Evolutionary conservation across 2,888 invertebrate species (phyloP).

Genomic region (Aethes cnicana): DNA sequence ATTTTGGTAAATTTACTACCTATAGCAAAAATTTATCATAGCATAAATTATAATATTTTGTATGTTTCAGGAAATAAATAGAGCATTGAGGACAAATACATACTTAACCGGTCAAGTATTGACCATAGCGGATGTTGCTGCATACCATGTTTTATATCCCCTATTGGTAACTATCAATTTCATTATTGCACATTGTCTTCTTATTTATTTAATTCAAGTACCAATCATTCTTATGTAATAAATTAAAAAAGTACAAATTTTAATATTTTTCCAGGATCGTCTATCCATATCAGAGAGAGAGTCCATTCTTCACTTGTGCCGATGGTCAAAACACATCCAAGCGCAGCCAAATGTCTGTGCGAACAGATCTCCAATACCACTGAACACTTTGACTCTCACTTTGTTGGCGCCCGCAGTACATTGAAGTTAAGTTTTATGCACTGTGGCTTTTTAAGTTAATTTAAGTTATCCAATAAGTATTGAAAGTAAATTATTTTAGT

Average conservation of each 20-base stretch:
- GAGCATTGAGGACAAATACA: slow-evolving; percentile 58
- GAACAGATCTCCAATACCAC: slow-evolving; percentile 50
- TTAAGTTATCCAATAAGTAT: background rate
- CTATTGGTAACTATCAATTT: slow-evolving; percentile 81
- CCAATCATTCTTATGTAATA: too few species aligned
- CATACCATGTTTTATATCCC: slow-evolving; percentile 86
- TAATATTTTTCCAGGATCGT: slow-evolving; percentile 80
- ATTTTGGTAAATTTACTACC: too few species aligned
- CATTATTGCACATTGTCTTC: slow-evolving; percentile 23
- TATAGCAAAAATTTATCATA: too few species aligned
- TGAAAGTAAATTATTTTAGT: slow-evolving; percentile 19
- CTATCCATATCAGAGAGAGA: slow-evolving; percentile 86
- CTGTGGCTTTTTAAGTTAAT: too few species aligned
- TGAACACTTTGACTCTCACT: slow-evolving; percentile 60
- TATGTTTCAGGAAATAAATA: slow-evolving; percentile 68
- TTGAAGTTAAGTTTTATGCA: slow-evolving; percentile 45
- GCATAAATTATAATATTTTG: slow-evolving; percentile 10
- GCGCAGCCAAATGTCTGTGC: slow-evolving; percentile 84
- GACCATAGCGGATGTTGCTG: slow-evolving; percentile 86
- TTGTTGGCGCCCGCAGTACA: slow-evolving; percentile 65
- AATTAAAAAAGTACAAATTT: too few species aligned
- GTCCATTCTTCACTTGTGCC: slow-evolving; percentile 85
- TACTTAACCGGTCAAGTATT: slow-evolving; percentile 66
- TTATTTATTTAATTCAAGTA: slow-evolving; percentile 50
- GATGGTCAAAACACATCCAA: slow-evolving; percentile 91